Conservation (phyloP, 1,140 invertebrate species). For the Galendromus occidentalis region DNA sequence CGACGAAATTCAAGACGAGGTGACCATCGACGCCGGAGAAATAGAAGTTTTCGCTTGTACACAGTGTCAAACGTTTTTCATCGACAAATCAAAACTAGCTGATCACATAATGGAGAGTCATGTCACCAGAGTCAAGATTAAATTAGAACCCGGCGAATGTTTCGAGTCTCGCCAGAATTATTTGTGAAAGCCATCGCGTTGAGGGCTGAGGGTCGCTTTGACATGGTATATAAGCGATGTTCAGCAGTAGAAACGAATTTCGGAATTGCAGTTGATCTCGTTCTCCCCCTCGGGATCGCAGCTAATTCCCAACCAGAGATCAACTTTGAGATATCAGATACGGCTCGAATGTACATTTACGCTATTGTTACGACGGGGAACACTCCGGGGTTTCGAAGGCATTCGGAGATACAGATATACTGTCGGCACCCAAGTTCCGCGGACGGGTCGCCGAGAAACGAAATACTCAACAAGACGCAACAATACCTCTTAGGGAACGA, state of each 20-base stretch:
- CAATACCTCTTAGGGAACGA: too few species aligned
- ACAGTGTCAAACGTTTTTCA: conserved; percentile 1
- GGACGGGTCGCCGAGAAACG: too few species aligned
- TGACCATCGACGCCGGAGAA: not conserved
- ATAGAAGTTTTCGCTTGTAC: not conserved
- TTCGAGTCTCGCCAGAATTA: not conserved
- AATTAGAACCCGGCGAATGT: not conserved
- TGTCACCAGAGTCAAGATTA: not conserved
- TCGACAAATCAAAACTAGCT: not conserved
- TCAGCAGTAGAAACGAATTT: not conserved
- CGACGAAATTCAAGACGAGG: not conserved
- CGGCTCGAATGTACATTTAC: not conserved
- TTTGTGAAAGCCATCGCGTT: not conserved
- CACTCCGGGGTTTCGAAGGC: too few species aligned
- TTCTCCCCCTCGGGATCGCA: not conserved
- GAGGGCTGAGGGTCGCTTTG: not conserved
- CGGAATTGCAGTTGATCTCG: not conserved
- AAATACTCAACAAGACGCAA: too few species aligned
- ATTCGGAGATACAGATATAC: too few species aligned
- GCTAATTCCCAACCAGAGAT: not conserved
- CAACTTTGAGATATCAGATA: not conserved
- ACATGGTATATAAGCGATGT: not conserved
- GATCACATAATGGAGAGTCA: not conserved
- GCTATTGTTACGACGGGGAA: too few species aligned
- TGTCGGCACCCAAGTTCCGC: too few species aligned